Percentiles rank a stretch among this genome's conserved stretches.
phyloP scores from a whole-genome alignment of 2,113 vertebrate genomes.

The Gallinago undulata region DNA sequence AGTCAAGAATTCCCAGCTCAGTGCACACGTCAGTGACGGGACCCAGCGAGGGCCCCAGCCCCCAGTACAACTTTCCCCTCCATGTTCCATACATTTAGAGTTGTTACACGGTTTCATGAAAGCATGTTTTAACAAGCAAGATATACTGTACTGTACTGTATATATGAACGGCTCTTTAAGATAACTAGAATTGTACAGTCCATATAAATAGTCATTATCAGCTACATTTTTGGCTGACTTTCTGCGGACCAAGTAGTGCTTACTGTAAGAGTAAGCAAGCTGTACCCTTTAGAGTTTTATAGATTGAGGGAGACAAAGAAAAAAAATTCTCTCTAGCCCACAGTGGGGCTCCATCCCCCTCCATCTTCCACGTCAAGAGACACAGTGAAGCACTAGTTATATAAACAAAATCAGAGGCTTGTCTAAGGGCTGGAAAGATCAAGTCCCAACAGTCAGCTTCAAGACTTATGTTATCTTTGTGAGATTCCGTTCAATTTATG shows the following conservation, averaged over 20 bases:
- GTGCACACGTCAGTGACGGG: neutral
- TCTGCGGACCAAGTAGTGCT: conserved; percentile 13
- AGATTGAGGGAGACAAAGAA: conserved; percentile 26
- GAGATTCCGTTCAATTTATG: neutral
- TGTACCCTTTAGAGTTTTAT: conserved; percentile 47
- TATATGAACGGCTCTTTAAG: conserved; percentile 67
- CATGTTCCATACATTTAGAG: conserved; percentile 41
- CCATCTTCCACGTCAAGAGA: neutral
- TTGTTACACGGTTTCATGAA: conserved; percentile 50
- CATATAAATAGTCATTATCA: conserved; percentile 65
- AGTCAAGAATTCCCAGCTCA: conserved; percentile 5
- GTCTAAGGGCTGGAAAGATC: neutral
- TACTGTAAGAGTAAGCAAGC: conserved; percentile 52
- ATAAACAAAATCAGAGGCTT: conserved; percentile 29
- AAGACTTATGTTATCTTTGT: neutral
- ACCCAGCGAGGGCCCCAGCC: conserved; percentile 3
- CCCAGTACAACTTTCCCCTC: conserved; percentile 14
- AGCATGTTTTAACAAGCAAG: conserved; percentile 61
- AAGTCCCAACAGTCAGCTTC: neutral
- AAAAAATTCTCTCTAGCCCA: neutral
- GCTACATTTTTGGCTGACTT: conserved; percentile 66
- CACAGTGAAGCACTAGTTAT: neutral
- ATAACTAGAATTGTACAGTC: conserved; percentile 56
- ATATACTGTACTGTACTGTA: conserved; percentile 54
- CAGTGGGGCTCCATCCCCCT: conserved; percentile 1